These are phyloP conservation scores for Pagrus major DNA, from an alignment of 2,113 vertebrate genomes.

Conservation along the genomic window DNA sequence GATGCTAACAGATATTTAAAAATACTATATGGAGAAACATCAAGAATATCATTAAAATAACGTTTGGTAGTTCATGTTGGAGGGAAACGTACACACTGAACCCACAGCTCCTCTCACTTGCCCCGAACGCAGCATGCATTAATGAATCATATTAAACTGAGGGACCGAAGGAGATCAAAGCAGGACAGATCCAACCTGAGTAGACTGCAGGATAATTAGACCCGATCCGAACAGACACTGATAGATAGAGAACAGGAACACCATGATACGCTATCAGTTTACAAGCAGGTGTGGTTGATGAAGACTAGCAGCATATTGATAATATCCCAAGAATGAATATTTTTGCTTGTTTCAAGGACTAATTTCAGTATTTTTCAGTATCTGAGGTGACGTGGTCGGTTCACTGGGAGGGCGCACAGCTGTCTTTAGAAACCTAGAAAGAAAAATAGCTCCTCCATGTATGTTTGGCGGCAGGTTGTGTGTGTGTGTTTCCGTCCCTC, in stretches of 20 bases:
- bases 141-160: no score
- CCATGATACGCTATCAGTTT: no score
- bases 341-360: no score
- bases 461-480: not conserved
- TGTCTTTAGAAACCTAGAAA: not conserved
- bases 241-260: not conserved
- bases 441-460: not conserved
- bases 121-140: no score
- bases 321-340: no score
- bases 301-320: no score
- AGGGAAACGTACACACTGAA: not conserved
- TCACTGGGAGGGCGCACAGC: not conserved
- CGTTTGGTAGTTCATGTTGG: no score
- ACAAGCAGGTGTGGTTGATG: no score
- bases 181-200: not conserved
- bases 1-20: no score
- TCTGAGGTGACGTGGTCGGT: not conserved
- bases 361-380: no score
- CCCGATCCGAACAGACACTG: not conserved
- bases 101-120: not conserved
- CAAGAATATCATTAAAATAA: not conserved
- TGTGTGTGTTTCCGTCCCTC: slow-evolving; percentile 21
- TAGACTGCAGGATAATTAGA: not conserved
- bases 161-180: not conserved
- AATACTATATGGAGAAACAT: not conserved